A percentile compares a stretch with the other conserved stretches of the same genome.
Conservation (phyloP, 2,113 vertebrate species). For the Python bivittatus region DNA sequence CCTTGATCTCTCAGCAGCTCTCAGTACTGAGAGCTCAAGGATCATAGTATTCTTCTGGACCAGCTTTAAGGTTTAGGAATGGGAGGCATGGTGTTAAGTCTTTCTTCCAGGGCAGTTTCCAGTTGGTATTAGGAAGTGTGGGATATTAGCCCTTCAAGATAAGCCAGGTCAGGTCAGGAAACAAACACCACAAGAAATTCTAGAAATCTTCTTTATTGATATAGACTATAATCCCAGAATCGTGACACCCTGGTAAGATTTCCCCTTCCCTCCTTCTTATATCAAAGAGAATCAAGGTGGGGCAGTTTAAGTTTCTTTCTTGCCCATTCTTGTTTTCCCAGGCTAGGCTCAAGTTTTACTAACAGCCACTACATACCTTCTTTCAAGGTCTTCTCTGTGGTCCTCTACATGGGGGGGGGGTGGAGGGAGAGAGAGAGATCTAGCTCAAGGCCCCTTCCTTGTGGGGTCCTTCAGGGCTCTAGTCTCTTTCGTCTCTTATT, state of each 20-base stretch:
- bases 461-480: not conserved
- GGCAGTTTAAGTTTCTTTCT: not conserved
- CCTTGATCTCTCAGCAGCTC: not conserved
- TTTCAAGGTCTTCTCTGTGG: not conserved
- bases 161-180: not conserved
- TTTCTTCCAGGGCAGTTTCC: not conserved
- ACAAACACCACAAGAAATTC: not conserved
- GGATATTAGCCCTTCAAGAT: not conserved
- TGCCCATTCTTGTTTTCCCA: not conserved
- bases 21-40: not conserved
- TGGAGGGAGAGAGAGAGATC: not conserved
- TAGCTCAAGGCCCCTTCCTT: not conserved
- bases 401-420: not conserved
- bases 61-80: not conserved
- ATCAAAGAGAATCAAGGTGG: not conserved
- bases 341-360: not conserved
- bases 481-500: not conserved
- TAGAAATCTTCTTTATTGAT: not conserved
- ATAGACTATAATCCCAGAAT: not conserved
- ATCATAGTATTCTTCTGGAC: not conserved
- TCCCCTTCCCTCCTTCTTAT: not conserved
- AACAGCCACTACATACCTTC: not conserved
- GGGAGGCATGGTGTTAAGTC: not conserved
- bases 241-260: not conserved
- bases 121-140: not conserved